These are phyloP conservation scores for Apamea monoglypha DNA, from an alignment of 2,888 invertebrate species.

Conservation along the genomic window DNA sequence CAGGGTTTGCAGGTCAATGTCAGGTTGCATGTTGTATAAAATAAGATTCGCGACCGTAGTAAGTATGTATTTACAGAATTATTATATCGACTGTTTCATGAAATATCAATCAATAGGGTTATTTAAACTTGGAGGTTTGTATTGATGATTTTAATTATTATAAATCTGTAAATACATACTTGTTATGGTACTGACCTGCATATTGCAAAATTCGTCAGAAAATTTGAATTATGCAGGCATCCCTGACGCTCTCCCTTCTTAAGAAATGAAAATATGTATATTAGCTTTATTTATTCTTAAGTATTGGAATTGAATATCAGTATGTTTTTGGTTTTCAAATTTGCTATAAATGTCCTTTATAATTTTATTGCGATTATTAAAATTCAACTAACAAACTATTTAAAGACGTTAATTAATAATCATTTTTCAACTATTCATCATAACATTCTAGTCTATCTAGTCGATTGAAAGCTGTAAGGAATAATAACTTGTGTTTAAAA, in stretches of 20 bases:
- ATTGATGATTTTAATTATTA: neutral
- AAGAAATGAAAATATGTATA: neutral
- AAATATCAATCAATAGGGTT: neutral
- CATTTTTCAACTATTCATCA: conserved; percentile 11
- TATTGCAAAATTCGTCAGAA: neutral
- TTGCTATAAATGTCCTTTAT: neutral
- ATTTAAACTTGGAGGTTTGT: neutral
- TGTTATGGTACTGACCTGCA: neutral
- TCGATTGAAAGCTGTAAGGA: conserved; percentile 49
- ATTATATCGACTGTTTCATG: neutral
- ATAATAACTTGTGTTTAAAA: conserved; percentile 54
- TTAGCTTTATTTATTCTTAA: conserved; percentile 21
- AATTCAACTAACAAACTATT: conserved; percentile 38
- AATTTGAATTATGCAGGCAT: too few species aligned
- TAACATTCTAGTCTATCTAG: conserved; percentile 65
- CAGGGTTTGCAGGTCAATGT: neutral
- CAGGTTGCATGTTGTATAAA: too few species aligned
- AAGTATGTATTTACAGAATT: too few species aligned
- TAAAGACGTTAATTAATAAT: conserved; percentile 38
- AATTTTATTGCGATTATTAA: neutral
- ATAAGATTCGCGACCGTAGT: too few species aligned
- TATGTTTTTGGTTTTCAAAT: conserved; percentile 7
- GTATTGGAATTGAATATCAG: conserved; percentile 10
- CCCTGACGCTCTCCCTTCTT: neutral
- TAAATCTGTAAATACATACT: neutral